Conservation (phyloP, 2,888 invertebrate genomes). For the Merodon equestris region DNA sequence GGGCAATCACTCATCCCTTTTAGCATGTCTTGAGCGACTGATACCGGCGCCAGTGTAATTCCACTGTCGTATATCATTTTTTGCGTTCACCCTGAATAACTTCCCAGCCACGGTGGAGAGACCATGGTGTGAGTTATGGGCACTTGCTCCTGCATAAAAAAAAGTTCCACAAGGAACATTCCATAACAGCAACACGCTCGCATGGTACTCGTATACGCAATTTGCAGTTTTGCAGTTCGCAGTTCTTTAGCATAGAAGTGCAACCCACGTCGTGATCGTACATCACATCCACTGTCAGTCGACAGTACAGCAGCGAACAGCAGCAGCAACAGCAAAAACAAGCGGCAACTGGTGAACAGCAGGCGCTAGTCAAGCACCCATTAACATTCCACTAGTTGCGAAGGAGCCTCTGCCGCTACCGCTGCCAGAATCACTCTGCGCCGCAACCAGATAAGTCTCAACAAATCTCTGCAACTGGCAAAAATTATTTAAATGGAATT, state of each 20-base stretch:
- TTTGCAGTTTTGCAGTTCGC: constrained; percentile 52
- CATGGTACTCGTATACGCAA: constrained; percentile 18
- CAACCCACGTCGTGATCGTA: constrained; percentile 65
- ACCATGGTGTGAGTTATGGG: constrained; percentile 60
- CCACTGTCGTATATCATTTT: constrained; percentile 65
- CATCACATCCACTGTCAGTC: constrained; percentile 65
- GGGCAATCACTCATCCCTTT: constrained; percentile 67
- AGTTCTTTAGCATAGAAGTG: constrained; percentile 55
- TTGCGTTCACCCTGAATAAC: constrained; percentile 61
- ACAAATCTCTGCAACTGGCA: constrained; percentile 51
- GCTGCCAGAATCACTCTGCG: too few relatives aligned
- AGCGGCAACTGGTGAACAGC: constrained; percentile 1
- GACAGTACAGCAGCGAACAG: constrained; percentile 33
- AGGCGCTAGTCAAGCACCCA: constrained; percentile 65
- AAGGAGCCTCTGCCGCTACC: constrained; percentile 47
- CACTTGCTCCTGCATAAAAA: constrained; percentile 42
- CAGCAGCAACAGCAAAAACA: constrained; percentile 23
- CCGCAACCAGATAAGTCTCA: constrained; percentile 53
- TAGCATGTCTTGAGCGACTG: constrained; percentile 61
- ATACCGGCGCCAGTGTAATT: constrained; percentile 67
- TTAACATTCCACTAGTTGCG: constrained; percentile 57
- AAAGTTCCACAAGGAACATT: constrained; percentile 32
- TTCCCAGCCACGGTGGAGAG: constrained; percentile 47
- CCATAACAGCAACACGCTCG: constrained; percentile 32
- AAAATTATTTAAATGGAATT: constrained; percentile 56